Evolutionary conservation across 2,113 vertebrate genomes (phyloP), one percentile per base, ranked within the genome.

Genomic region (Apus apus): DNA sequence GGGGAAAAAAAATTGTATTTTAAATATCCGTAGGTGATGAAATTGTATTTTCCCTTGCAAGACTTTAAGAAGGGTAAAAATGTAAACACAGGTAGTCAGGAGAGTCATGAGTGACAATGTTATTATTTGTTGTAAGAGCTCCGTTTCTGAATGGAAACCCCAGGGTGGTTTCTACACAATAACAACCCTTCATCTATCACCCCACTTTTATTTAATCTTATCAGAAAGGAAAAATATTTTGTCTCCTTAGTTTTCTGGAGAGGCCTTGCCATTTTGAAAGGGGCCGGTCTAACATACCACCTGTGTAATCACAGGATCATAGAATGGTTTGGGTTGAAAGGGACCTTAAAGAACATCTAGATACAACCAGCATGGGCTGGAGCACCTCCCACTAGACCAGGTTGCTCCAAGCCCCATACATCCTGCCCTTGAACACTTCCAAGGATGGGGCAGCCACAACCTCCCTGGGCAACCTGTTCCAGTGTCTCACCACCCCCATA

Each of bases 211-310:
- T 27, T 72, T 60, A 2, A 14, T 53, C 34, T 54, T 34, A 32
- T 78, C 30, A 54, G 14, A 46, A 58, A 66, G 19, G 15, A 71
- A 54, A 58, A 30, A 3, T 0, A 51, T 56, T 51, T 14, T 19
- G 6, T 25, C 14, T 54, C 18, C 61, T 84, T 19, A 32, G 0
- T 51, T 68, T 81, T 90, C 56, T 27, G 17, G 51, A 61, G 64
- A 76, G 30, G 8, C 4, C 10, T 92, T 56, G 13, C 3, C 9
- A 7, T 57, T 46, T 51, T 57, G 32, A 77, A 77, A 87, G 27
- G 17, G 57, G 4, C 6, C 29, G 48, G 4, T 43, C 27, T 36
- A 32, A 16, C 5, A 13, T 5, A 8, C 1, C 3, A 40, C 2
- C 8, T 11, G 1, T 26, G 38, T 50, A 34, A 45, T 50, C 11